Conservation (phyloP, 2,888 invertebrate species). For the Drymonia ruficornis region DNA sequence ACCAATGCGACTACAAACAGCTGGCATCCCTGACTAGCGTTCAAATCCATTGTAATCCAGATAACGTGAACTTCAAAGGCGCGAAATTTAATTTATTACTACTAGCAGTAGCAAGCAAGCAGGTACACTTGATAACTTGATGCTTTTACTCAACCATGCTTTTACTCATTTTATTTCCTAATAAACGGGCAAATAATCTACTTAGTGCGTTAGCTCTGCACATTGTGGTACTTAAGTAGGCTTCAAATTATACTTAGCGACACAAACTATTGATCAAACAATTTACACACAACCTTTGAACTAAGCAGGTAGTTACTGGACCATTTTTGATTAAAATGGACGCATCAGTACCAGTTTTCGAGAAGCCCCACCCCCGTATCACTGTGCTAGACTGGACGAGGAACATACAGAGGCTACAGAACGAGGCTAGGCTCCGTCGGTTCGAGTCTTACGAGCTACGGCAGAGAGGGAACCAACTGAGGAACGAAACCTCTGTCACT, state of each 20-base stretch:
- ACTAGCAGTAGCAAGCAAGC: no score
- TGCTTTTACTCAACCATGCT: no score
- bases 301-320: background rate
- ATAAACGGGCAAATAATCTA: background rate
- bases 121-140: no score
- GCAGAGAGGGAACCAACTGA: slow-evolving; percentile 88
- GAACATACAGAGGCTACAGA: slow-evolving; percentile 88
- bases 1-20: no score
- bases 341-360: slow-evolving; percentile 79
- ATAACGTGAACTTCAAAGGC: background rate
- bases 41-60: no score
- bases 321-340: slow-evolving; percentile 64
- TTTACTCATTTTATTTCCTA: no score
- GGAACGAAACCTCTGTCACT: slow-evolving; percentile 90
- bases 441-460: slow-evolving; percentile 89
- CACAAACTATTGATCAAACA: slow-evolving; percentile 13
- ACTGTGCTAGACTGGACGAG: slow-evolving; percentile 91
- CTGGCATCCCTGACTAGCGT: no score
- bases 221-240: background rate
- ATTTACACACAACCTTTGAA: slow-evolving; percentile 6
- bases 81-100: background rate
- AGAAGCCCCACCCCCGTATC: slow-evolving; percentile 87
- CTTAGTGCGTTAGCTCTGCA: background rate
- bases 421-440: slow-evolving; percentile 87
- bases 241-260: background rate